Conservation (phyloP, 1,140 invertebrate genomes). For the Pectinophora gossypiella region DNA sequence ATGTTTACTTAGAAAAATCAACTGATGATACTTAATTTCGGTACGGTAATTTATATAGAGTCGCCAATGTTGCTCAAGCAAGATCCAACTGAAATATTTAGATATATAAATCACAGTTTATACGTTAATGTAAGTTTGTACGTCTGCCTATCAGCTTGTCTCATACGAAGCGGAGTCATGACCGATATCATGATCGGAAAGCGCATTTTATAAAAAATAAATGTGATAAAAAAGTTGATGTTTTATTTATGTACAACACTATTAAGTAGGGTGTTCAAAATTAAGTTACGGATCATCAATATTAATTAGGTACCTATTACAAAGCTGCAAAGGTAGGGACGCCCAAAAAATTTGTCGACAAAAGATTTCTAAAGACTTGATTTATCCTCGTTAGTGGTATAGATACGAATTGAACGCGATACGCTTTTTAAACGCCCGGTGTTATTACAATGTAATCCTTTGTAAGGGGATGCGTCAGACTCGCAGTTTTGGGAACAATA, state of each 20-base stretch:
- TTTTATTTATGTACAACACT: neutral
- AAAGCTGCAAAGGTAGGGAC: conserved; percentile 7
- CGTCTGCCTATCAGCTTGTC: neutral
- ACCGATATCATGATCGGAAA: neutral
- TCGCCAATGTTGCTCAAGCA: neutral
- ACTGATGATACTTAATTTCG: no score
- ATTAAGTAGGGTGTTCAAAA: conserved; percentile 9
- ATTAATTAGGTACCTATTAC: conserved; percentile 11
- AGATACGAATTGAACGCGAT: conserved; percentile 27
- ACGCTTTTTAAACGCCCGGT: conserved; percentile 50
- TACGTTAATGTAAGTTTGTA: neutral
- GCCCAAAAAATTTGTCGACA: conserved; percentile 25
- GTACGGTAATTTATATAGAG: no score
- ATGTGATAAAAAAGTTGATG: neutral
- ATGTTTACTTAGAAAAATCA: no score
- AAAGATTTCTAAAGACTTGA: conserved; percentile 22
- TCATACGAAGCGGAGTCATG: neutral
- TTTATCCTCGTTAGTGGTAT: conserved; percentile 45
- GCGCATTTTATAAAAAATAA: conserved; percentile 3
- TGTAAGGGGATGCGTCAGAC: conserved; percentile 35
- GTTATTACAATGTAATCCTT: conserved; percentile 59
- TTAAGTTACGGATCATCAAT: conserved; percentile 16
- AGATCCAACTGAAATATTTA: no score
- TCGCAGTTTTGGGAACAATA: conserved; percentile 43
- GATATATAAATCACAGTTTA: no score